Percentiles rank a stretch among this genome's conserved stretches.
Conservation (phyloP, 37 sponge, comb jelly and placozoan genomes). For the Amphimedon queenslandica region DNA sequence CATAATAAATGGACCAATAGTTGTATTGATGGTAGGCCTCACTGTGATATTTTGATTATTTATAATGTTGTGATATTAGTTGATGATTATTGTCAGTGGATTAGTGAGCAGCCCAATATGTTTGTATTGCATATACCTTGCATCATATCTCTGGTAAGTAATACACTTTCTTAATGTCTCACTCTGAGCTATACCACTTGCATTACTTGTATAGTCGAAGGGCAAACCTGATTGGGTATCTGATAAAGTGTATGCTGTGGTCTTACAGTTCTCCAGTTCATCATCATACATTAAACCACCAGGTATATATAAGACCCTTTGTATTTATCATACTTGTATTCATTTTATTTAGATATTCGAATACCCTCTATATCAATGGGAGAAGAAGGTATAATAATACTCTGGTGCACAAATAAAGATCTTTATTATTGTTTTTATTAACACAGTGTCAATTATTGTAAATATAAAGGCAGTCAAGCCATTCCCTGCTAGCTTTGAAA, state of each 20-base stretch:
- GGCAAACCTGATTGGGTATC: slow-evolving; percentile 24
- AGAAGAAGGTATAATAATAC: slow-evolving; percentile 11
- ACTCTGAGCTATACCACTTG: no score
- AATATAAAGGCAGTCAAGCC: slow-evolving; percentile 19
- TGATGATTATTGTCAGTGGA: neutral
- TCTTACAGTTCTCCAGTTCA: slow-evolving; percentile 18
- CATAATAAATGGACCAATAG: no score
- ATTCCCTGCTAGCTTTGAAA: slow-evolving; percentile 30
- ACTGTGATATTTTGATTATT: no score
- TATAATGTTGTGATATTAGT: no score
- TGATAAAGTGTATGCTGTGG: slow-evolving; percentile 32
- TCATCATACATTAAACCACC: slow-evolving; percentile 30
- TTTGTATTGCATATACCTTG: neutral
- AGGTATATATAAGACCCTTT: slow-evolving; percentile 30
- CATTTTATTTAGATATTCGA: slow-evolving; percentile 31
- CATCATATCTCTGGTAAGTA: neutral
- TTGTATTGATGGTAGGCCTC: no score
- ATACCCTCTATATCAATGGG: slow-evolving; percentile 32
- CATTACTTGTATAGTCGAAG: slow-evolving; percentile 20
- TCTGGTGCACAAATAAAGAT: neutral
- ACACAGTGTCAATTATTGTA: neutral
- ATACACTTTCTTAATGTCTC: neutral
- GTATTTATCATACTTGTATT: neutral
- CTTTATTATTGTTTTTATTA: neutral
- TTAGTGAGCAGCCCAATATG: neutral